Conservation (phyloP, 1,140 invertebrate species). For the Caenorhabditis tropicalis region DNA sequence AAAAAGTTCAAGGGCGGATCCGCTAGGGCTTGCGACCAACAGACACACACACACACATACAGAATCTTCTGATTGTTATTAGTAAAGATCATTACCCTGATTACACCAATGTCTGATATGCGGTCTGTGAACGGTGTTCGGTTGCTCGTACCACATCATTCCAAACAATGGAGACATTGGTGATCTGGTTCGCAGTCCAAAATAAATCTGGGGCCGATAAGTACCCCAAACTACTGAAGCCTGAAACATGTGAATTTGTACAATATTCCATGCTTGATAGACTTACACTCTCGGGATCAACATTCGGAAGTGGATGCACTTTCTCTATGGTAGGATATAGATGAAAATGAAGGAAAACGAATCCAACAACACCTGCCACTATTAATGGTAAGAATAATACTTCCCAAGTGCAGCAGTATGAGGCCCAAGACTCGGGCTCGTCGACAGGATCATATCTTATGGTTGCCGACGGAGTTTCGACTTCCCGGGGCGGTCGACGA, state of each 20-base stretch:
- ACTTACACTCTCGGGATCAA: background rate
- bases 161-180: conserved; percentile 87
- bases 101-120: conserved; percentile 84
- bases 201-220: conserved; percentile 83
- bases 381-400: background rate
- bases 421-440: background rate
- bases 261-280: background rate
- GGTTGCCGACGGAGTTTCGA: background rate
- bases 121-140: conserved; percentile 74
- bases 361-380: background rate
- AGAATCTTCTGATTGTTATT: too few relatives aligned
- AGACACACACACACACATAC: too few relatives aligned
- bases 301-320: background rate
- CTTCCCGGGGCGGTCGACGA: background rate
- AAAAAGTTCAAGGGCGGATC: too few relatives aligned
- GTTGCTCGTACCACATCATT: conserved; percentile 90
- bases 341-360: background rate
- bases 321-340: background rate
- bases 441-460: conserved; percentile 10
- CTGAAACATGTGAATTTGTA: conserved; percentile 43
- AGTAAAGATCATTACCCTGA: too few relatives aligned
- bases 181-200: conserved; percentile 85
- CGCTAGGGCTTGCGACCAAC: too few relatives aligned
- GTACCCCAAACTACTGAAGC: conserved; percentile 80
- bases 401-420: background rate